Percentiles rank a stretch among this genome's conserved stretches.
Evolutionary conservation across 37 sponge, comb jelly and placozoan species (phyloP).

Genomic region (Diacarnus erythraeanus): DNA sequence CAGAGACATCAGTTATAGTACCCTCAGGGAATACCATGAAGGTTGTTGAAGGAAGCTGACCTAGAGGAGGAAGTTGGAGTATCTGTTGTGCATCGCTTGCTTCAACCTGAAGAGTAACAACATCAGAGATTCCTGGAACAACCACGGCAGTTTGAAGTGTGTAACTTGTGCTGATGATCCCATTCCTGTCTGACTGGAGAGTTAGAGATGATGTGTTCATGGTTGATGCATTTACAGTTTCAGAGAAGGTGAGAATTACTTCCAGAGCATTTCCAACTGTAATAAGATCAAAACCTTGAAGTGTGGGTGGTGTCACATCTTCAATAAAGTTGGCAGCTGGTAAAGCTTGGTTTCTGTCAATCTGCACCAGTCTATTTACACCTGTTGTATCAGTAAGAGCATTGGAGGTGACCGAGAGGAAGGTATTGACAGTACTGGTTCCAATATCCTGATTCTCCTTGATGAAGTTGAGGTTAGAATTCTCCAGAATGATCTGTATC

Average conservation of each 20-base stretch:
- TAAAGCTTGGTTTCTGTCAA: constrained; percentile 23
- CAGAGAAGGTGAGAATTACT: constrained; percentile 71
- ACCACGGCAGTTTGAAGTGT: constrained; percentile 50
- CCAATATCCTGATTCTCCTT: constrained; percentile 53
- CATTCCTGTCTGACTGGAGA: constrained; percentile 41
- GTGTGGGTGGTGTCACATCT: constrained; percentile 66
- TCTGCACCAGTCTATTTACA: constrained; percentile 24
- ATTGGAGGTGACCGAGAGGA: constrained; percentile 42
- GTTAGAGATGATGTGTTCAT: constrained; percentile 55
- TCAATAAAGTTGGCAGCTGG: constrained; percentile 25
- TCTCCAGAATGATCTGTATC: constrained; percentile 41
- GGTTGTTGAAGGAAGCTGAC: constrained; percentile 63
- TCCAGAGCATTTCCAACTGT: constrained; percentile 44
- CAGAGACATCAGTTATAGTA: constrained; percentile 72
- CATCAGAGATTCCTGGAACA: constrained; percentile 19
- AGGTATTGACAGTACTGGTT: constrained; percentile 53
- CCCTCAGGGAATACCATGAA: constrained; percentile 68
- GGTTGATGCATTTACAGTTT: constrained; percentile 72
- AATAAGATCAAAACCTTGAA: constrained; percentile 70
- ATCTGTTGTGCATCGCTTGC: constrained; percentile 56
- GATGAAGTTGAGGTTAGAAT: constrained; percentile 60
- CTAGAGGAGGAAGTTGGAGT: constrained; percentile 62
- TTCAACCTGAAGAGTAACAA: constrained; percentile 29
- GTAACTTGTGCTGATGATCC: constrained; percentile 21
- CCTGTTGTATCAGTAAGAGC: constrained; percentile 54